Evolutionary conservation across 2,888 invertebrate genomes (phyloP), one percentile per base, ranked within the genome.

Genomic region (Cryptocephalus primarius): DNA sequence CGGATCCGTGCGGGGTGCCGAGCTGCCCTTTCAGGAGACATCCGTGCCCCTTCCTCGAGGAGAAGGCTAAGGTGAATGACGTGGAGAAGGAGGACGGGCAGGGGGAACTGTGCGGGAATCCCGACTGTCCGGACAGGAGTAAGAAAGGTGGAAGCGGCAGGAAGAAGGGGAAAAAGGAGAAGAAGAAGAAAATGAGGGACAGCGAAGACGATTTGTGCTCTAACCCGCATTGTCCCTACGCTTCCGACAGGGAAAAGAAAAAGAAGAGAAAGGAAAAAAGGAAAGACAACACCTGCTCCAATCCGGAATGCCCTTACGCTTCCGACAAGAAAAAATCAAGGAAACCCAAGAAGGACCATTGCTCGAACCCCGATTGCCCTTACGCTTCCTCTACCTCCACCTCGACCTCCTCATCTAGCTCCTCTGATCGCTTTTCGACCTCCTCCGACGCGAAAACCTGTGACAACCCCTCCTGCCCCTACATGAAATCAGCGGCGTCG

Each of bases 291-390:
- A 55, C 2, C 56, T 58, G 9, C 38, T 46, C 33, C 11, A 53
- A 55, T 46, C 56, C 56, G 10, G 39, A 50, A 8, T 56, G 56
- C 48, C 55, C 53, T n/a, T 52, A 41, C 32, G 49, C 47, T 9
- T 8, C 8, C 9, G 9, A 11, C 10, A 32, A 36, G 11, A 46
- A 48, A 45, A 43, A 11, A 9, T 42, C 12, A 34, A 40, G 39
- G 10, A 42, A 42, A 40, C n/a, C 32, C 33, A 36, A 40, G 32
- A 47, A 45, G 32, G 46, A 40, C 33, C 33, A 46, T 9, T 60
- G 59, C 33, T 53, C 50, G 10, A 57, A 58, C 44, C 55, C 59
- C 1, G 43, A 52, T 1, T 59, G 59, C 42, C 55, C 56, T 1
- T 55, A 33, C 14, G 45, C 46, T 14, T 33, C 44, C 39, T 39